These are phyloP conservation scores for Gonatopus flavifemur DNA, from an alignment of 1,140 invertebrate genomes.

Conservation along the genomic window DNA sequence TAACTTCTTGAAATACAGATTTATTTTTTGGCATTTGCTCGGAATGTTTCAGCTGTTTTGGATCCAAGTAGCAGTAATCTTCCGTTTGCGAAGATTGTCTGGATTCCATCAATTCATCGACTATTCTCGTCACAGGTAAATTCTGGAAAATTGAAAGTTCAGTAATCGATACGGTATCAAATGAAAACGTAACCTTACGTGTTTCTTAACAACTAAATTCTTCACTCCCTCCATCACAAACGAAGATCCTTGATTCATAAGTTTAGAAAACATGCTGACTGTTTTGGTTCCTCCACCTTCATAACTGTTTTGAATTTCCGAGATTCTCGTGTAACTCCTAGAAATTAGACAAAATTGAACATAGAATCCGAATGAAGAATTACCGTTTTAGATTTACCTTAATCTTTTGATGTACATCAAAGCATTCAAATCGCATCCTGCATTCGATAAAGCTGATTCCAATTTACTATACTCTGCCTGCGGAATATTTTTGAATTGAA, in stretches of 20 bases:
- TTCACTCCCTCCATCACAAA: constrained; percentile 99
- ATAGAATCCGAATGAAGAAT: not conserved
- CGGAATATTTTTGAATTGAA: constrained; percentile 5
- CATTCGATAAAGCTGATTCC: constrained; percentile 73
- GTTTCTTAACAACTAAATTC: constrained; percentile 97
- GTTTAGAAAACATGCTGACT: constrained; percentile 97
- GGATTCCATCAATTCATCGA: constrained; percentile 89
- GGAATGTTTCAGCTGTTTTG: constrained; percentile 79
- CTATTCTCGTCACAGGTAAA: constrained; percentile 87
- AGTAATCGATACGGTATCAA: constrained; percentile 4
- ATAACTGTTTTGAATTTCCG: constrained; percentile 71
- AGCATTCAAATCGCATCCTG: constrained; percentile 83
- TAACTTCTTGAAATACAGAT: constrained; percentile 80
- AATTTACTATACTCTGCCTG: constrained; percentile 78
- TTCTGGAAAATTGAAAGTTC: constrained; percentile 64
- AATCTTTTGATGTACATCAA: constrained; percentile 87
- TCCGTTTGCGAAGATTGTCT: constrained; percentile 78
- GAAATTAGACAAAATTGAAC: constrained; percentile 15
- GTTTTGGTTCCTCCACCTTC: constrained; percentile 95
- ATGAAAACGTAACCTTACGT: constrained; percentile 66
- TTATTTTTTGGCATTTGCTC: constrained; percentile 69
- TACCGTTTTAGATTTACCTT: constrained; percentile 70
- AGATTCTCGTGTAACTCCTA: constrained; percentile 81
- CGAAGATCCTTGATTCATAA: constrained; percentile 94
- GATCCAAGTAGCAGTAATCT: constrained; percentile 90